Evolutionary conservation across 2,797 vertebrate species (phyloP).

Genomic region (Novumbra hubbsi): DNA sequence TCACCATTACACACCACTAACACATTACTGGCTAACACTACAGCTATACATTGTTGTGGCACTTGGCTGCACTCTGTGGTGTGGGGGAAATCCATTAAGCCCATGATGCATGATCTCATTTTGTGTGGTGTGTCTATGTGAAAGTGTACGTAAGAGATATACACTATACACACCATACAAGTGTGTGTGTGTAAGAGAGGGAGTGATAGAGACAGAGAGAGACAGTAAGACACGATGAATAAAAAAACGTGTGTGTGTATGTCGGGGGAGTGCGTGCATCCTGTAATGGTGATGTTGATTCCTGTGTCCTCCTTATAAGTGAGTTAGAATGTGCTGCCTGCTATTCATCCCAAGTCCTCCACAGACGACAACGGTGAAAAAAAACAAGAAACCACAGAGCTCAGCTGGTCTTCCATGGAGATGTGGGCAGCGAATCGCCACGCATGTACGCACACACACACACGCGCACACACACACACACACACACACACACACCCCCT

Average conservation of each 20-base stretch:
- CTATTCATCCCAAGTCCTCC: conserved; percentile 9
- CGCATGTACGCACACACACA: neutral
- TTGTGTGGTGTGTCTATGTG: conserved; percentile 6
- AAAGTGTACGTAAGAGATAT: no score
- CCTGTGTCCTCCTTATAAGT: conserved; percentile 8
- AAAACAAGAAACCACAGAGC: neutral
- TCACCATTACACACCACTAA: conserved; percentile 17
- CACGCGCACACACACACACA: neutral
- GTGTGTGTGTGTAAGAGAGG: no score
- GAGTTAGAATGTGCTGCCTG: conserved; percentile 10
- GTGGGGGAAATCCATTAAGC: conserved; percentile 19
- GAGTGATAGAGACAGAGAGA: no score
- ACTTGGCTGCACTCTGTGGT: conserved; percentile 7
- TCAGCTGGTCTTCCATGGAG: conserved; percentile 1
- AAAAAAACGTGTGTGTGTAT: no score
- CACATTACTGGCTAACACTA: no score
- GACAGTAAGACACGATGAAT: no score
- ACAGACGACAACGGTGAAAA: neutral
- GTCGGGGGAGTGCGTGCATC: no score
- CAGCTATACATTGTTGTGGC: conserved; percentile 20
- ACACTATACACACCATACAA: no score
- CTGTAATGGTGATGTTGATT: no score
- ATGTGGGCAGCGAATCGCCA: neutral
- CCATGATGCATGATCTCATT: conserved; percentile 21
- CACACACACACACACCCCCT: neutral